A percentile compares a stretch with the other conserved stretches of the same genome.
Conservation (phyloP, 2,888 invertebrate genomes). For the Drosophila affinis region DNA sequence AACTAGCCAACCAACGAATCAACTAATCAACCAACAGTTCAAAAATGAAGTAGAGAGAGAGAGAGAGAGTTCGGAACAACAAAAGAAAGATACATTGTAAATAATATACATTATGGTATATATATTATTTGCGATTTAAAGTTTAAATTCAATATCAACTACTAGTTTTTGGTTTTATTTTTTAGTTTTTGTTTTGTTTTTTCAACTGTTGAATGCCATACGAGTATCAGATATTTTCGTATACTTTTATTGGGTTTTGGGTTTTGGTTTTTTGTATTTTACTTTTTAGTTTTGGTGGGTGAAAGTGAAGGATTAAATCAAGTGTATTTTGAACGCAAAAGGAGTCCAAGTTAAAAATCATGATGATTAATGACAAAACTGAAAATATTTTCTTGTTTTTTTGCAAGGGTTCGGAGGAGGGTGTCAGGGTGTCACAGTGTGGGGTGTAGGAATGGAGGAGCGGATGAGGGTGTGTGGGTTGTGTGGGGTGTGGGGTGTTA, state of each 20-base stretch:
- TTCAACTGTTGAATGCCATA: conserved; percentile 50
- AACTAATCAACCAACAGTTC: conserved; percentile 72
- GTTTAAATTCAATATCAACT: conserved; percentile 58
- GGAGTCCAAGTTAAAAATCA: conserved; percentile 34
- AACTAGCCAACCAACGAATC: conserved; percentile 66
- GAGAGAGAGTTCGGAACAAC: conserved; percentile 40
- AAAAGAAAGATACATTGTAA: conserved; percentile 53
- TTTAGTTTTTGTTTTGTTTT: conserved; percentile 20
- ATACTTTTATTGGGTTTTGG: conserved; percentile 39
- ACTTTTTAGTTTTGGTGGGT: conserved; percentile 31
- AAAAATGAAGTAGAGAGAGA: conserved; percentile 45
- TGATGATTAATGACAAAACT: conserved; percentile 24
- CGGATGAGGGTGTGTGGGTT: background rate
- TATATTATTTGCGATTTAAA: conserved; percentile 52
- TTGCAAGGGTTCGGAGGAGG: conserved; percentile 35
- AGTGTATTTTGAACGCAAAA: conserved; percentile 33
- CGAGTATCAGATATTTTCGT: conserved; percentile 30
- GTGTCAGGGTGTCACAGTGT: background rate
- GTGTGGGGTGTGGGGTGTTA: background rate
- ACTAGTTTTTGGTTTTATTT: conserved; percentile 44
- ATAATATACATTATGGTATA: conserved; percentile 50
- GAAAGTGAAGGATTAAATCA: conserved; percentile 44
- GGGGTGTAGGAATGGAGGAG: background rate
- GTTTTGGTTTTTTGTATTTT: conserved; percentile 19
- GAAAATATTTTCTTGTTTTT: conserved; percentile 44